Conservation (phyloP, 2,113 vertebrate species). For the Sarotherodon lohbergeri region DNA sequence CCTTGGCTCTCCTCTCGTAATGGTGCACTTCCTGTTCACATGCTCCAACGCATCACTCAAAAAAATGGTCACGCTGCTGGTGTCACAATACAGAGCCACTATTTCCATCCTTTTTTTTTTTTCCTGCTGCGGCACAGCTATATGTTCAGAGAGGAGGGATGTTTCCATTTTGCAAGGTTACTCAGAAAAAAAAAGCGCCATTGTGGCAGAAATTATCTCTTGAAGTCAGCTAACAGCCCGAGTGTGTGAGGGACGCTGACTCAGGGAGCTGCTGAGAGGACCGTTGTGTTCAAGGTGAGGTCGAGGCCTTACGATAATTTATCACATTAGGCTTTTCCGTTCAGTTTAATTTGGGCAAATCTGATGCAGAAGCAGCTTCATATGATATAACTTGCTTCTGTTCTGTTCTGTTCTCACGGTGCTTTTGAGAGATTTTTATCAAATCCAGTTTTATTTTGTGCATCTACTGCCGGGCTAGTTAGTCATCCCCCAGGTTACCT, state of each 20-base stretch:
- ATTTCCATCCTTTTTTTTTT: neutral
- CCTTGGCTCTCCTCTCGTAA: conserved; percentile 25
- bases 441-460: neutral
- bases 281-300: conserved; percentile 64
- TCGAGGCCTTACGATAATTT: conserved; percentile 7
- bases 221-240: conserved; percentile 55
- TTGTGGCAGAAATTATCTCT: conserved; percentile 51
- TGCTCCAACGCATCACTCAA: conserved; percentile 34
- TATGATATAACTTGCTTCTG: neutral
- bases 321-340: neutral
- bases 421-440: neutral
- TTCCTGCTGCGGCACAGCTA: neutral
- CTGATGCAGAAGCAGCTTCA: neutral
- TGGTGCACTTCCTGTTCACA: conserved; percentile 35
- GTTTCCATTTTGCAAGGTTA: conserved; percentile 54
- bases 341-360: neutral
- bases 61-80: conserved; percentile 4
- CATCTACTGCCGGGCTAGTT: neutral
- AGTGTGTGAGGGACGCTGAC: conserved; percentile 50
- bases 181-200: neutral
- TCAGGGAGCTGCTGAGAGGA: conserved; percentile 39
- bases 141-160: neutral
- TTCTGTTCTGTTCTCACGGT: neutral
- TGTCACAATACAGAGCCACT: neutral
- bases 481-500: neutral